phyloP scores from a whole-genome alignment of 2,113 vertebrate species.

The Lampris megalopsis region DNA sequence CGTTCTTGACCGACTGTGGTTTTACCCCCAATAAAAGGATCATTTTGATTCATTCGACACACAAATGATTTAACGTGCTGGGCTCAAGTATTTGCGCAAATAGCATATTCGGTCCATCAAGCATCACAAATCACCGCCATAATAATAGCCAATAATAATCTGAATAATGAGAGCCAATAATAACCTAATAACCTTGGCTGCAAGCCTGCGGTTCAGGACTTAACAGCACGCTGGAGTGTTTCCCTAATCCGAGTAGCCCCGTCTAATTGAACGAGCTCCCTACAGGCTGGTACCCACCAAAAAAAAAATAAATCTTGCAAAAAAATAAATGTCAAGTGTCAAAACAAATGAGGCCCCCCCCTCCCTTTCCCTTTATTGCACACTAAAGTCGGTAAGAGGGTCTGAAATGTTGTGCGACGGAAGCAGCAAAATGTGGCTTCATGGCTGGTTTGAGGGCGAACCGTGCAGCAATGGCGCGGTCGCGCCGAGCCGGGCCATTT shows the following conservation, averaged over 20 bases:
- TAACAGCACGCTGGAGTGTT: slow-evolving; percentile 23
- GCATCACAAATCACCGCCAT: slow-evolving; percentile 41
- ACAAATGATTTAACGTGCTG: slow-evolving; percentile 49
- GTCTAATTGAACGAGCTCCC: slow-evolving; percentile 55
- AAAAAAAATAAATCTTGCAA: not conserved
- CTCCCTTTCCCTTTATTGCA: slow-evolving; percentile 7
- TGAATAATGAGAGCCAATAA: not conserved
- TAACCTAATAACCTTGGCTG: slow-evolving; percentile 12
- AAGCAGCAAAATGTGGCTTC: slow-evolving; percentile 29
- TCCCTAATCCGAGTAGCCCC: slow-evolving; percentile 38
- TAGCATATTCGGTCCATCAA: slow-evolving; percentile 51
- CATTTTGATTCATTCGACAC: slow-evolving; percentile 52
- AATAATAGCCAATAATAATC: slow-evolving; percentile 19
- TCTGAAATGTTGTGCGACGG: slow-evolving; percentile 39
- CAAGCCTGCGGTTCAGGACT: slow-evolving; percentile 29
- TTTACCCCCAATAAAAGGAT: slow-evolving; percentile 42
- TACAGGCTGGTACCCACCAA: slow-evolving; percentile 38
- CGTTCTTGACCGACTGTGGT: slow-evolving; percentile 40
- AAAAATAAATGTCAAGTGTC: not conserved
- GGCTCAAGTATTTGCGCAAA: slow-evolving; percentile 54
- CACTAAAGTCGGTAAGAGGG: slow-evolving; percentile 46
- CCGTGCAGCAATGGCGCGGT: slow-evolving; percentile 26
- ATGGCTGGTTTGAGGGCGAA: slow-evolving; percentile 45
- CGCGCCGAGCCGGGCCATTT: slow-evolving; percentile 41
- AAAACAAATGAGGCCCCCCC: slow-evolving; percentile 10